Base-by-base conservation (phyloP, 2,797 vertebrate species). In the Pyrocephalus nanus region DNA sequence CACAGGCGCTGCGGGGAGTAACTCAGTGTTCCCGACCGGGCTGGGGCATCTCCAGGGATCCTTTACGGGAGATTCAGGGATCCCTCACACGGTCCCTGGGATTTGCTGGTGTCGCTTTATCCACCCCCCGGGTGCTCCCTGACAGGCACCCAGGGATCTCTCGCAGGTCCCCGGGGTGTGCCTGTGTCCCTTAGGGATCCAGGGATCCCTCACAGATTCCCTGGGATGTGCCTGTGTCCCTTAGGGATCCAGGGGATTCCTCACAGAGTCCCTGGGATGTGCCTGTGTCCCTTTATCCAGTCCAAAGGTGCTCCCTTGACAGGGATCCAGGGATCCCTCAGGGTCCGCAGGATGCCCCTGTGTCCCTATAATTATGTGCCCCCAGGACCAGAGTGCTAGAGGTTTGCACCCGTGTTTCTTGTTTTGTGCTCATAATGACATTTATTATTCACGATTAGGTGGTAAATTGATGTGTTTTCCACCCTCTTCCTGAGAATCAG, bases 341-440 rank as follows among this genome's bases (percentile, higher is more conserved):
- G 18, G 12, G 13, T 54, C 8, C n/a, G 32, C 36, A 11, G 17
- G 8, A 16, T 38, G 11, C 38, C 5, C 5, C 42, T 8, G 11
- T 45, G 64, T 38, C 23, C 13, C 57, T 70, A 14, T 40, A 40
- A 40, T 76, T 64, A 43, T 64, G 61, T 57, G 23, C 13, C 5
- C 57, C 30, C 17, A 13, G 23, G 29, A 15, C 50, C n/a, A 19
- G 16, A 57, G 26, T 50, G 19, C 13, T 27, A 18, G 32, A 30
- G 27, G 7, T 76, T 57, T 34, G 19, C 15, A 12, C 5, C 15
- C 2, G 0, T 8, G 0, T 17, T 55, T 64, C 36, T 25, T 7
- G 1, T 20, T 43, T 7, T 7, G 8, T 26, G 0, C 30, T 43
- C 11, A 12, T 40, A 12, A 3, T 16, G 14, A 4, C 20, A 6